phyloP scores from a whole-genome alignment of 2,113 vertebrate species.

The Rhynchopsitta pachyrhyncha region DNA sequence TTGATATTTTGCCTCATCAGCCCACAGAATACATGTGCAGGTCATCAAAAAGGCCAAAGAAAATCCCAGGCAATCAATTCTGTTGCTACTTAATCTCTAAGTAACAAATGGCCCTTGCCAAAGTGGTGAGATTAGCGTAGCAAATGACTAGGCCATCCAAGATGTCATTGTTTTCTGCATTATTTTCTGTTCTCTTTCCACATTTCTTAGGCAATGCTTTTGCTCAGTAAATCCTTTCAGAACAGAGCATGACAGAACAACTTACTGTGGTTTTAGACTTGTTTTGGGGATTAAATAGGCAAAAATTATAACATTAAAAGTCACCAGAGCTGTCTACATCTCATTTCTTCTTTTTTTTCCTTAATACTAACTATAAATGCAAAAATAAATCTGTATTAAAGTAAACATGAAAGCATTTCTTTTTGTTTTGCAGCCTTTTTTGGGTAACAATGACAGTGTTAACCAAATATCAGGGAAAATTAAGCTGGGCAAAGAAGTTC shows the following conservation, averaged over 20 bases:
- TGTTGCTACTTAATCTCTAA: not conserved
- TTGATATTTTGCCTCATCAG: not conserved
- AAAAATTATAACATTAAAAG: not conserved
- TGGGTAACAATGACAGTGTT: constrained; percentile 93
- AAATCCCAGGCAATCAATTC: not conserved
- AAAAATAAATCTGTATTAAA: not conserved
- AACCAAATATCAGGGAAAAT: constrained; percentile 96
- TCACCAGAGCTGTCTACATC: not conserved
- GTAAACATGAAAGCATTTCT: not conserved
- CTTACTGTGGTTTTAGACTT: not conserved
- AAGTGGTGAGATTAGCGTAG: not conserved
- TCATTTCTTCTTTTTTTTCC: not conserved
- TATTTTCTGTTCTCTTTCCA: not conserved
- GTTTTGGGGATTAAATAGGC: not conserved
- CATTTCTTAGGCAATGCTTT: not conserved
- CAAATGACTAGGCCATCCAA: not conserved
- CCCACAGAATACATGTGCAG: not conserved
- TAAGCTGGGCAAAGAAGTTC: constrained; percentile 95
- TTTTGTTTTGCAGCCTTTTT: constrained; percentile 86
- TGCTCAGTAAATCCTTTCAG: not conserved
- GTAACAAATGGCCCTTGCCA: not conserved
- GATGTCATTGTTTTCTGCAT: not conserved
- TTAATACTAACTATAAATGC: not conserved
- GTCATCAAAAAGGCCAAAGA: not conserved
- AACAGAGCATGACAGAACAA: not conserved